Evolutionary conservation across 2,797 vertebrate genomes (phyloP), one percentile per base, ranked within the genome.

Genomic region (Neosilurus hyrtlii): DNA sequence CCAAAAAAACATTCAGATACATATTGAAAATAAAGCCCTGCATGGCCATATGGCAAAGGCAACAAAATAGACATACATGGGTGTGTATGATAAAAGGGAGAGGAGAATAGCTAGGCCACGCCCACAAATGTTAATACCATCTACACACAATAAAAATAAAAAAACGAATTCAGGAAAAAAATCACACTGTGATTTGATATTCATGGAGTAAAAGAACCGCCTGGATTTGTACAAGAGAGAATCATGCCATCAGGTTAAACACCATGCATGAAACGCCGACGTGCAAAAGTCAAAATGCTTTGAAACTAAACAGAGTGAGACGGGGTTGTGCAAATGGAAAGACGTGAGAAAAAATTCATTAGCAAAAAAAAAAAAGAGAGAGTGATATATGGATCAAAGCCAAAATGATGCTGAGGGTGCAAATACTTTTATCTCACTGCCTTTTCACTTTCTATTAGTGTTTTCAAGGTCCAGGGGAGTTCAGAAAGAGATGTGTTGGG

Each of bases 261-360:
- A 77, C 30, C 0, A 24, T 24, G 56, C 30, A 16, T 61, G 57
- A 62, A 77, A 62, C 14, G 12, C 20, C 4, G 8, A 61, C 35
- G 2, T 59, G 56, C 22, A 76, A 76, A 76, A 54, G 74, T 76
- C 61, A 76, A 57, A 9, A 37, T 43, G 30, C 71, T 56, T 71
- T 22, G 43, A 68, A 43, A 43, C 18, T 22, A 52, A 24, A 71
- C 5, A 24, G 18, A 16, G 9, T 9, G 3, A 52, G 12, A 16
- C 15, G 37, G 15, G 51, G 30, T 4, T 6, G 15, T 9, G 22
- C 35, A 43, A 43, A 43, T 37, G 16, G 30, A n/a, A 43, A 24
- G 68, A 71, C 11, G 0, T 37, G 35, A 22, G 66, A 15, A 20
- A 68, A 16, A 68, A 22, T 22, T 35, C 65, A 67, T 43, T 49